Percentiles rank a stretch among this genome's conserved stretches.
phyloP scores from a whole-genome alignment of 2,113 vertebrate species.

The Hyla sarda region DNA sequence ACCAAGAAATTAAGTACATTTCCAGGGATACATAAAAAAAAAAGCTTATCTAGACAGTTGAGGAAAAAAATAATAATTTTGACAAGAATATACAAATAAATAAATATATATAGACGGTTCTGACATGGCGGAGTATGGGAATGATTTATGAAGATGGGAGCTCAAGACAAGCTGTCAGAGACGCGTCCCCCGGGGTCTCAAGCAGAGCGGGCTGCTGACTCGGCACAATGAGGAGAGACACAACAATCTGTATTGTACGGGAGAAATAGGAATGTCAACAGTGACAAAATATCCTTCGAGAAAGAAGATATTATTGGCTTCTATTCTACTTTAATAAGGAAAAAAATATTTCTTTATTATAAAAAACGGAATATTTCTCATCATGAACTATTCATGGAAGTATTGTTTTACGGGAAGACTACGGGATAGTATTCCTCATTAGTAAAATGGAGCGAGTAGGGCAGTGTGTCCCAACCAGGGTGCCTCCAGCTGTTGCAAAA shows the following conservation, averaged over 20 bases:
- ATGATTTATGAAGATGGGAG: constrained; percentile 34
- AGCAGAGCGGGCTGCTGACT: neutral
- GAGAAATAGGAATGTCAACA: neutral
- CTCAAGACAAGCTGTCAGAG: constrained; percentile 28
- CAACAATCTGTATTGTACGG: neutral
- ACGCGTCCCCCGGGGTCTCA: neutral
- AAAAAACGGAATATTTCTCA: neutral
- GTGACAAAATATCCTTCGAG: neutral
- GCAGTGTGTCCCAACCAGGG: too few species aligned
- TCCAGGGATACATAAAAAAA: neutral
- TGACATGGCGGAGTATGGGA: neutral
- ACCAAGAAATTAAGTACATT: neutral
- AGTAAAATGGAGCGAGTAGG: too few species aligned
- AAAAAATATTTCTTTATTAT: neutral
- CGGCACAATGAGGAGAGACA: neutral
- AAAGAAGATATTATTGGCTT: neutral
- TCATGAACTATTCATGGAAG: too few species aligned
- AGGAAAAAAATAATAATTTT: neutral
- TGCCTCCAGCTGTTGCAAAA: too few species aligned
- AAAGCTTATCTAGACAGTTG: neutral
- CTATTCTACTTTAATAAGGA: neutral
- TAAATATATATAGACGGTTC: neutral
- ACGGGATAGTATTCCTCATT: too few species aligned
- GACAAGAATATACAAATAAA: neutral
- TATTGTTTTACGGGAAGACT: too few species aligned